These are phyloP conservation scores for Torymus aiolomorphi DNA, from an alignment of 2,888 invertebrate genomes.

Conservation along the genomic window DNA sequence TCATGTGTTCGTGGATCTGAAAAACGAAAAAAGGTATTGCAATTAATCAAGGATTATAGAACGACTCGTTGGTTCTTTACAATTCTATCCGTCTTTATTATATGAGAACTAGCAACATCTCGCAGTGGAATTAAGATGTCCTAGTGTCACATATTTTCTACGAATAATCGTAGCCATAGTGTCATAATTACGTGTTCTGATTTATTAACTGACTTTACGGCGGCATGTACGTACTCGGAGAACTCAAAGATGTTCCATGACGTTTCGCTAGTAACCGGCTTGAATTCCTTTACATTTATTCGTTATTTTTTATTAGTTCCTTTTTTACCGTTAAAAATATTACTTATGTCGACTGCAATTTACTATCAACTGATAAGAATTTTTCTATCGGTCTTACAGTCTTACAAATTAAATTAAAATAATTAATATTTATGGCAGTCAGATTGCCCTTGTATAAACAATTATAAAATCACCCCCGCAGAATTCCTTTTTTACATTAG, in stretches of 20 bases:
- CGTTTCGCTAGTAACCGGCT: too few relatives aligned
- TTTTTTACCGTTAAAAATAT: too few relatives aligned
- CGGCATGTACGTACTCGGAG: neutral
- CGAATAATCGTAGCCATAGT: neutral
- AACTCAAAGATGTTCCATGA: neutral
- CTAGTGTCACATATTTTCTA: neutral
- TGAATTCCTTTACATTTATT: too few relatives aligned
- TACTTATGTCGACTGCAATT: too few relatives aligned
- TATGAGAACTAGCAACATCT: constrained; percentile 27
- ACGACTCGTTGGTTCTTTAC: neutral
- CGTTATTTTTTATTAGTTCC: too few relatives aligned
- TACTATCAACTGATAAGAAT: too few relatives aligned
- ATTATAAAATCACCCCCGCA: too few relatives aligned
- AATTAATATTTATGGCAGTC: too few relatives aligned
- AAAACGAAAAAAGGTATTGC: constrained; percentile 63
- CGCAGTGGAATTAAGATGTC: neutral
- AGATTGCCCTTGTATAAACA: too few relatives aligned
- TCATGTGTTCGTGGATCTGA: constrained; percentile 94
- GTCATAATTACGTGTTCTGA: constrained; percentile 12
- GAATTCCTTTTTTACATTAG: too few relatives aligned
- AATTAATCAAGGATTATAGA: constrained; percentile 27
- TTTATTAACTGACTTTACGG: constrained; percentile 13
- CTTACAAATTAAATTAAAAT: too few relatives aligned
- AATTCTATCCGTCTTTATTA: constrained; percentile 13
- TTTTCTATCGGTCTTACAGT: too few relatives aligned